phyloP scores from a whole-genome alignment of 2,888 invertebrate genomes.

The Polyommatus iphigenia region DNA sequence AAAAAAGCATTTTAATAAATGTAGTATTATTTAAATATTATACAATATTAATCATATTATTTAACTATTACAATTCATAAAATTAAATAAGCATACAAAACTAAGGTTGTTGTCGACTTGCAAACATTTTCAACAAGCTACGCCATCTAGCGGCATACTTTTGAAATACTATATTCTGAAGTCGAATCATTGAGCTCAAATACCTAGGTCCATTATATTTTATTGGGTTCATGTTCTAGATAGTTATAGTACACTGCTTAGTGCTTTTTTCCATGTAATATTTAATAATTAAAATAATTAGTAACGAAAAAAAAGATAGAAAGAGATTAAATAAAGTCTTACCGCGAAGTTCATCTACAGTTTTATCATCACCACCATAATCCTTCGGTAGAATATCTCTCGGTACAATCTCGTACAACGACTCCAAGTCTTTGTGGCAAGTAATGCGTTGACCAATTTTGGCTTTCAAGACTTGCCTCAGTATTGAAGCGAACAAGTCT shows the following conservation, averaged over 20 bases:
- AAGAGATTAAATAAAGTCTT: not conserved
- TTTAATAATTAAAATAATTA: not conserved
- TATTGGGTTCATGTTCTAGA: not conserved
- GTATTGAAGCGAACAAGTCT: not conserved
- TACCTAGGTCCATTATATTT: not conserved
- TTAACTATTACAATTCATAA: no score
- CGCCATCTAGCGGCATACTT: not conserved
- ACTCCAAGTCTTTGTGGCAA: constrained; percentile 13
- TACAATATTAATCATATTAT: no score
- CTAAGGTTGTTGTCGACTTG: not conserved
- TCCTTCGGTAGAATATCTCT: constrained; percentile 17
- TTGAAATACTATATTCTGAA: not conserved
- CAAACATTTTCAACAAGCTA: not conserved
- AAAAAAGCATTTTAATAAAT: not conserved
- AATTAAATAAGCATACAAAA: no score
- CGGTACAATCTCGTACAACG: constrained; percentile 5
- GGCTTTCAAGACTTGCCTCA: not conserved
- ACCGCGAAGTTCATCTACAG: not conserved
- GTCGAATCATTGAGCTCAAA: no score
- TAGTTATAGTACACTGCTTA: not conserved
- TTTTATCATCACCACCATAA: constrained; percentile 23
- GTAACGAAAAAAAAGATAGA: no score
- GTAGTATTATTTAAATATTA: no score
- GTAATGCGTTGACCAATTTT: constrained; percentile 22
- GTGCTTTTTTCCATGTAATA: not conserved